Percentiles rank a stretch among this genome's conserved stretches.
These are phyloP conservation scores for Aspidoscelis tigris DNA, from an alignment of 2,113 vertebrate genomes.

Conservation along the genomic window DNA sequence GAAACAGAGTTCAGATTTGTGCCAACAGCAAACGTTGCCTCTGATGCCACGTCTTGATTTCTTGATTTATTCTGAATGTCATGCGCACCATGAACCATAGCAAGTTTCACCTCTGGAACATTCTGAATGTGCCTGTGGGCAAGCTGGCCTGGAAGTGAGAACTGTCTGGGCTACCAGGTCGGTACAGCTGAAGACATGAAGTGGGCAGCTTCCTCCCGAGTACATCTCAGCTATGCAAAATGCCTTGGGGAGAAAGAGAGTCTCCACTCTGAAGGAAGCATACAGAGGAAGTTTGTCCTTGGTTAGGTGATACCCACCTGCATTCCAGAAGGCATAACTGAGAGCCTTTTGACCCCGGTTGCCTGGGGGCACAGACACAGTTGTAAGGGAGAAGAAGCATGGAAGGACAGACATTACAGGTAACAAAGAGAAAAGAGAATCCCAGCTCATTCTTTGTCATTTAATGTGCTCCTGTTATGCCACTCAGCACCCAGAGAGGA, in stretches of 20 bases:
- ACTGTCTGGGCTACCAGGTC: neutral
- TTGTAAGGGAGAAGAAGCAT: neutral
- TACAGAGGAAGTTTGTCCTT: neutral
- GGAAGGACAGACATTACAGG: slow-evolving; percentile 11
- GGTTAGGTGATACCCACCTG: neutral
- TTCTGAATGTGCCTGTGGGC: too few relatives aligned
- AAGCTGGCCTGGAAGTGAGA: too few relatives aligned
- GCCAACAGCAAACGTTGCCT: too few relatives aligned
- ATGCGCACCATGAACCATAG: neutral
- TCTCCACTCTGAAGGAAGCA: neutral
- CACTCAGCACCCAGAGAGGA: neutral
- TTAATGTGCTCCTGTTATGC: neutral
- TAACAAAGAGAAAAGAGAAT: neutral
- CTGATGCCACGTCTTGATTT: neutral
- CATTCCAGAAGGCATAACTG: slow-evolving; percentile 23
- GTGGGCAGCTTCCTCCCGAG: too few relatives aligned
- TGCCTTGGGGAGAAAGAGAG: too few relatives aligned
- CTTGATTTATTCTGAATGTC: neutral
- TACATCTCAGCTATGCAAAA: neutral
- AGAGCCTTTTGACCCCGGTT: neutral
- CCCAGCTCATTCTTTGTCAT: neutral
- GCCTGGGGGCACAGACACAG: neutral
- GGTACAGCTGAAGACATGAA: neutral
- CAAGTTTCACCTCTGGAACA: neutral
- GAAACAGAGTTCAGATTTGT: neutral